Conservation (phyloP, 2,113 vertebrate species). For the Lates calcarifer region DNA sequence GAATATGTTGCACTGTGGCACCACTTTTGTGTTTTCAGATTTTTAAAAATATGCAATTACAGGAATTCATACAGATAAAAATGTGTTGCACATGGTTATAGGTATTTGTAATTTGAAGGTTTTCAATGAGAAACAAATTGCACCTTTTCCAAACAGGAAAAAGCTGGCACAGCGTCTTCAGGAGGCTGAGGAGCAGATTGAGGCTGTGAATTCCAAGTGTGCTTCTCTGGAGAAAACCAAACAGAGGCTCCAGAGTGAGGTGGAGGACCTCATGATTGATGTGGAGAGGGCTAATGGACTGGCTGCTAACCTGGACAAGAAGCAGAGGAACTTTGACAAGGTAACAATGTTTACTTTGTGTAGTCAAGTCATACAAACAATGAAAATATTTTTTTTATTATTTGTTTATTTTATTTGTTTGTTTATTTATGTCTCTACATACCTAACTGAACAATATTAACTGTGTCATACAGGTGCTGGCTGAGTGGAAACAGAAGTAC, state of each 20-base stretch:
- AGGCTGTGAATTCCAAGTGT: too few relatives aligned
- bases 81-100: too few relatives aligned
- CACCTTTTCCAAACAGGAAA: slow-evolving; percentile 27
- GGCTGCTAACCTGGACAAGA: slow-evolving; percentile 75
- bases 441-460: too few relatives aligned
- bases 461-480: slow-evolving; percentile 70
- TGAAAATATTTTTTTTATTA: too few relatives aligned
- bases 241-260: slow-evolving; percentile 76
- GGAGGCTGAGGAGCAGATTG: slow-evolving; percentile 74
- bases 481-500: slow-evolving; percentile 72
- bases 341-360: slow-evolving; percentile 26
- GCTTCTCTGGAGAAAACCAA: slow-evolving; percentile 79
- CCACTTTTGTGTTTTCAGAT: too few relatives aligned
- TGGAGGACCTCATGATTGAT: slow-evolving; percentile 79
- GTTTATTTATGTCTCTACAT: too few relatives aligned
- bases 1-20: too few relatives aligned
- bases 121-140: not conserved
- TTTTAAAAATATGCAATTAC: too few relatives aligned
- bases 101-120: not conserved
- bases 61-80: too few relatives aligned
- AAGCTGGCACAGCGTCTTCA: slow-evolving; percentile 73
- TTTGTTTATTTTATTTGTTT: too few relatives aligned
- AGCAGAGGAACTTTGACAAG: slow-evolving; percentile 77
- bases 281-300: slow-evolving; percentile 73
- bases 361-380: too few relatives aligned